These are phyloP conservation scores for Noctua fimbriata DNA, from an alignment of 2,888 invertebrate genomes.

Conservation along the genomic window DNA sequence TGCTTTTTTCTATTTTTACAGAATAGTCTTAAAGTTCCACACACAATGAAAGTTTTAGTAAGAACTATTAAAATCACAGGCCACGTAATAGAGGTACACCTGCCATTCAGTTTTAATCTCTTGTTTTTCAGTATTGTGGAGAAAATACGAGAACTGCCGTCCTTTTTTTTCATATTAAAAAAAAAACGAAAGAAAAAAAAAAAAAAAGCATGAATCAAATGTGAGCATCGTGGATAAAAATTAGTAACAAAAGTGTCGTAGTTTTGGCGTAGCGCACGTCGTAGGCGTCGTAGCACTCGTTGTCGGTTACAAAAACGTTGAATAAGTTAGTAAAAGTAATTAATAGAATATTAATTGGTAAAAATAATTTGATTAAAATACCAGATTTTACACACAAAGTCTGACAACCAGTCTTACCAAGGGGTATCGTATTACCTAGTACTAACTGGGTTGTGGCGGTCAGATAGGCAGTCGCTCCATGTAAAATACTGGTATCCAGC, in stretches of 20 bases:
- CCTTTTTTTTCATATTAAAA: background rate
- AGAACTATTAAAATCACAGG: conserved; percentile 3
- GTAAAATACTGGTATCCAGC: too few relatives aligned
- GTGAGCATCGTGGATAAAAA: background rate
- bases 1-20: background rate
- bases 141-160: background rate
- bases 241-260: background rate
- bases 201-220: background rate
- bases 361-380: background rate
- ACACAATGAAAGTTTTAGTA: background rate
- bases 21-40: background rate
- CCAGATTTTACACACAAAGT: background rate
- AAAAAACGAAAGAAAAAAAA: too few relatives aligned
- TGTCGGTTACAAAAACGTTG: background rate
- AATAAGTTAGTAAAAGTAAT: background rate
- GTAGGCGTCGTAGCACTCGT: background rate
- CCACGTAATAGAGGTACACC: background rate
- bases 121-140: background rate
- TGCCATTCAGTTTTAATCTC: background rate
- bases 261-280: background rate
- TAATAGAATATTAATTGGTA: too few relatives aligned
- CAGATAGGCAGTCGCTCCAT: too few relatives aligned
- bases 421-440: too few relatives aligned
- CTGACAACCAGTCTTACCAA: too few relatives aligned
- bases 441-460: too few relatives aligned